These are phyloP conservation scores for Caligus rogercresseyi DNA, from an alignment of 1,140 invertebrate genomes.

Conservation along the genomic window DNA sequence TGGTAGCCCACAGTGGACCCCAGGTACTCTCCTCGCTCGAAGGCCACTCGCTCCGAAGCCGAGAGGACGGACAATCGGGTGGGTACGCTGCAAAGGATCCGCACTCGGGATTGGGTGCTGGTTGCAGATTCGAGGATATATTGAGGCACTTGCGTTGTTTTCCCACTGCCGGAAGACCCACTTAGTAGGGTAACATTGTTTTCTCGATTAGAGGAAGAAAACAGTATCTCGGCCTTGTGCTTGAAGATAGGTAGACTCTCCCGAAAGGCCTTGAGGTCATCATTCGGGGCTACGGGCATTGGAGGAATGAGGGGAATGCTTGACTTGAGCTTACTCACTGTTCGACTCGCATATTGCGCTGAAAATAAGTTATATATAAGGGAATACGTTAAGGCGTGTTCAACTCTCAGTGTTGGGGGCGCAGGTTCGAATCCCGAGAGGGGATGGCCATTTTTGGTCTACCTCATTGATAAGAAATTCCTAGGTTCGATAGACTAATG, in stretches of 20 bases:
- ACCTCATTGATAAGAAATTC: no score
- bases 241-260: background rate
- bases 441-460: no score
- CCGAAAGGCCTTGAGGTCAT: constrained; percentile 31
- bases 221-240: constrained; percentile 33
- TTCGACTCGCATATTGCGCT: constrained; percentile 34
- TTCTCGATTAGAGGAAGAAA: constrained; percentile 35
- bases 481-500: no score
- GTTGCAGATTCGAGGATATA: constrained; percentile 62
- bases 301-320: constrained; percentile 43
- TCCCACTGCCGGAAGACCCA: constrained; percentile 61
- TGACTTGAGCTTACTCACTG: constrained; percentile 40
- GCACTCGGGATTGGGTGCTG: constrained; percentile 43
- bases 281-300: constrained; percentile 31
- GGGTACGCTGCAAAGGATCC: constrained; percentile 84
- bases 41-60: constrained; percentile 43
- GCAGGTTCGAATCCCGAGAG: no score
- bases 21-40: constrained; percentile 32
- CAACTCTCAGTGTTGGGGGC: background rate
- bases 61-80: constrained; percentile 71
- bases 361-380: constrained; percentile 23
- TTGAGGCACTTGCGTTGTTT: constrained; percentile 75
- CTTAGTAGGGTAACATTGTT: constrained; percentile 47
- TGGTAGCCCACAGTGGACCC: constrained; percentile 84
- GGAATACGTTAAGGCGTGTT: background rate